Evolutionary conservation across 1,140 invertebrate species (phyloP), one percentile per base, ranked within the genome.

Genomic region (Lepidurus packardi): DNA sequence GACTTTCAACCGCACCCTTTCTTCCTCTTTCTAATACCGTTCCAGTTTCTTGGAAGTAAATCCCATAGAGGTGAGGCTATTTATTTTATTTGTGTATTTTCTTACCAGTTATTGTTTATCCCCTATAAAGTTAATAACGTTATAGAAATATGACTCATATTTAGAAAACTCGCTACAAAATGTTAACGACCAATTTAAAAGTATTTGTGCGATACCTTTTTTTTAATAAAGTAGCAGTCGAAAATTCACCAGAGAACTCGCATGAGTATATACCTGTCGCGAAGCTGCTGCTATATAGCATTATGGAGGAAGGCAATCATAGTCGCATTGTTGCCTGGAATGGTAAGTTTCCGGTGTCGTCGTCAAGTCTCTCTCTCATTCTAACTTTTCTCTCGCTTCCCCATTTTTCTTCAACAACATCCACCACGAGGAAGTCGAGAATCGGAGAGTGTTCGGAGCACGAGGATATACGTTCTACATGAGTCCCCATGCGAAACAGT

Each of bases 401-500:
- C 16, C 53, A n/a, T 21, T 65, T 65, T 16, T 65, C 53, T 65
- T 65, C 13, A 21, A 65, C 53, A 65, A 65, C 7, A 65, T 16
- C 4, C 21, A 65, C 53, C 53, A 65, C 21, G 53, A 65, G 53
- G 53, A 65, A 65, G 53, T 65, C 16, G 53, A 65, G 53, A 65
- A 65, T 65, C 53, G 53, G 53, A 65, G 34, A 34, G 53, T 65
- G 53, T 65, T 65, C 53, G 53, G 53, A 65, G 53, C 53, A 65
- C 53, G 53, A 65, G 53, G 53, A 65, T 65, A 65, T 65, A 21
- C 53, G 53, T 65, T 65, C 53, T 65, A 65, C 53, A 65, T 65
- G 53, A 65, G 53, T 65, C 53, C 53, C 53, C 53, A 65, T 65
- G 53, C 53, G 53, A 65, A n/a, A 65, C 53, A 65, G 53, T 13